Percentiles rank a stretch among this genome's conserved stretches.
These are phyloP conservation scores for Hormaphis cornu DNA, from an alignment of 1,140 invertebrate species.

Conservation along the genomic window DNA sequence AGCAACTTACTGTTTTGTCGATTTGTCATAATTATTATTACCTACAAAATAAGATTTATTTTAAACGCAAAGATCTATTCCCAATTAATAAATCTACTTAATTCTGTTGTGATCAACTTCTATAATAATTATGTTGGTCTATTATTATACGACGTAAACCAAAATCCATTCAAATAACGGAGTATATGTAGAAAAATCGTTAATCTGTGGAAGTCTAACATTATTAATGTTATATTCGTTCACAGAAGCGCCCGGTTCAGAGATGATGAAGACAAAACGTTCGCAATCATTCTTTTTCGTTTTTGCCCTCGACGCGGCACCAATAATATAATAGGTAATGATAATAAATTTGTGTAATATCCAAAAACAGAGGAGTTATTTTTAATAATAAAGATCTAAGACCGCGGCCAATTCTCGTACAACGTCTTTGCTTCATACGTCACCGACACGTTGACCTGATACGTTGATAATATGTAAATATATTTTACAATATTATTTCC, in stretches of 20 bases:
- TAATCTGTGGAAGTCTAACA: constrained; percentile 7
- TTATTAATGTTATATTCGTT: constrained; percentile 4
- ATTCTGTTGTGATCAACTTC: background rate
- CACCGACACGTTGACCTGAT: constrained; percentile 9
- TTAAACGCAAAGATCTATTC: too few relatives aligned
- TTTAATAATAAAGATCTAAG: background rate
- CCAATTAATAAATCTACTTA: too few relatives aligned
- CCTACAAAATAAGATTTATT: too few relatives aligned
- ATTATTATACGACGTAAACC: too few relatives aligned
- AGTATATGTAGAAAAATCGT: background rate
- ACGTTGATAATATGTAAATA: constrained; percentile 29
- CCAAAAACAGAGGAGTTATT: background rate
- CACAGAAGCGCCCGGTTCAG: constrained; percentile 5
- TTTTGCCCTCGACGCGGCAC: background rate
- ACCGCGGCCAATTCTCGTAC: background rate
- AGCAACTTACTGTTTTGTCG: too few relatives aligned
- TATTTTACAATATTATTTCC: constrained; percentile 3
- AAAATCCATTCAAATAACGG: background rate
- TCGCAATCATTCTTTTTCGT: constrained; percentile 15
- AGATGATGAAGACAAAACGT: constrained; percentile 27
- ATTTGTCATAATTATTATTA: too few relatives aligned
- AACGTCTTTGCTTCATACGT: constrained; percentile 21
- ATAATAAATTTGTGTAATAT: constrained; percentile 25
- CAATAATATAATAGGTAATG: background rate
- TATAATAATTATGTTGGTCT: too few relatives aligned